Percentiles rank a stretch among this genome's conserved stretches.
These are phyloP conservation scores for Carabus problematicus DNA, from an alignment of 2,888 invertebrate genomes.

Conservation along the genomic window DNA sequence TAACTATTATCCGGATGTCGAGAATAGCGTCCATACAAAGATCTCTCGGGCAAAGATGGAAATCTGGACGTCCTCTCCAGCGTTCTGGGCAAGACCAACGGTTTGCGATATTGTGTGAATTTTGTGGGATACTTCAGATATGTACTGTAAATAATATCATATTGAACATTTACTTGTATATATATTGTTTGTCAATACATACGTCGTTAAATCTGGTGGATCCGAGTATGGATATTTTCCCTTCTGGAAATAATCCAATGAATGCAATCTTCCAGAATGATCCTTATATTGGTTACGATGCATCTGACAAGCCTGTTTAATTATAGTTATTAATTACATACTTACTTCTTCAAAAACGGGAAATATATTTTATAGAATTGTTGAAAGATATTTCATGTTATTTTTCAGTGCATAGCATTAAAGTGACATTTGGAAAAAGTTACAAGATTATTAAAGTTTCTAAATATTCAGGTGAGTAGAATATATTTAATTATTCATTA, in stretches of 20 bases:
- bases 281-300: constrained; percentile 70
- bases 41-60: constrained; percentile 65
- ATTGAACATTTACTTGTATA: not conserved
- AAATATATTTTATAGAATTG: not conserved
- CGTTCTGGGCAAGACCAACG: constrained; percentile 63
- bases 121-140: constrained; percentile 66
- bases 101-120: constrained; percentile 68
- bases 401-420: no score
- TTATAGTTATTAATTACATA: not conserved
- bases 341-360: not conserved
- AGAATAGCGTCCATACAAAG: constrained; percentile 65
- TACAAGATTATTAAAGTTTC: no score
- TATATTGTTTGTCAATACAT: constrained; percentile 35
- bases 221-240: constrained; percentile 64
- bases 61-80: constrained; percentile 62
- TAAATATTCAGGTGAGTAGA: no score
- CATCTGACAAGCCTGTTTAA: constrained; percentile 63
- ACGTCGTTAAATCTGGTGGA: constrained; percentile 64
- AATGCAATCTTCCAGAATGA: constrained; percentile 65
- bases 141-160: constrained; percentile 55
- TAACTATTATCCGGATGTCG: constrained; percentile 65
- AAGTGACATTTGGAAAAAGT: no score
- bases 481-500: no score
- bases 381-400: no score
- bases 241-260: constrained; percentile 65